These are phyloP conservation scores for Anoplopoma fimbria DNA, from an alignment of 2,113 vertebrate species.

Conservation along the genomic window DNA sequence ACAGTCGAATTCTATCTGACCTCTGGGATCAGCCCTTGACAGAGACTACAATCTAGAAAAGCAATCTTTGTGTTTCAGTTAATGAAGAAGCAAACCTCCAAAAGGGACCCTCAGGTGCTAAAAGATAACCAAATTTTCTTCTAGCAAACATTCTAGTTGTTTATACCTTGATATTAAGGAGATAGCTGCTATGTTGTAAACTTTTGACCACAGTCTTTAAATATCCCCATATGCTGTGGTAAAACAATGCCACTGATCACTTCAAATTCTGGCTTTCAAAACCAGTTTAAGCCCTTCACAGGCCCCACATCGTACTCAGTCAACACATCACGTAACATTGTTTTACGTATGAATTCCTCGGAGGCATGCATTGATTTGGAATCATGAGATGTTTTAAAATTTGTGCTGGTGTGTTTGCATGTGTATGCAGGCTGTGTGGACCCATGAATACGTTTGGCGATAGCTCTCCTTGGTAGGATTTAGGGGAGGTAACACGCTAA, in stretches of 20 bases:
- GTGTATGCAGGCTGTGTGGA: constrained; percentile 30
- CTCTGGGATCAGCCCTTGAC: constrained; percentile 26
- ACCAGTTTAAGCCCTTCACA: constrained; percentile 6
- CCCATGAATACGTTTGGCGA: constrained; percentile 60
- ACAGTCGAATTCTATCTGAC: constrained; percentile 22
- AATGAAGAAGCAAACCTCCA: constrained; percentile 35
- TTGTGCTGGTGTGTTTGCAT: constrained; percentile 41
- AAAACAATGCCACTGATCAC: constrained; percentile 27
- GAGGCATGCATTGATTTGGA: constrained; percentile 28
- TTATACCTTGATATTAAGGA: constrained; percentile 21
- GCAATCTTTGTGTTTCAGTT: constrained; percentile 40
- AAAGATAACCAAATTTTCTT: constrained; percentile 1
- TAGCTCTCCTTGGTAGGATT: constrained; percentile 72
- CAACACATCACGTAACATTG: constrained; percentile 12
- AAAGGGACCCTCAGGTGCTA: constrained; percentile 7
- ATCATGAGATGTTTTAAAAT: constrained; percentile 48
- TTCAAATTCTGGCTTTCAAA: constrained; percentile 7
- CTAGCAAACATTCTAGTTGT: constrained; percentile 29
- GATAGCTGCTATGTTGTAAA: constrained; percentile 15
- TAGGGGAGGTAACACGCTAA: constrained; percentile 60
- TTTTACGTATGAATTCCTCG: constrained; percentile 58
- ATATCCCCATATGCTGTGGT: constrained; percentile 2
- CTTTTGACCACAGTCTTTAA: constrained; percentile 5
- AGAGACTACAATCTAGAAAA: constrained; percentile 26
- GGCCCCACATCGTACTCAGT: background rate